Conservation (phyloP, 2,797 vertebrate species). For the Xerus rutilus region DNA sequence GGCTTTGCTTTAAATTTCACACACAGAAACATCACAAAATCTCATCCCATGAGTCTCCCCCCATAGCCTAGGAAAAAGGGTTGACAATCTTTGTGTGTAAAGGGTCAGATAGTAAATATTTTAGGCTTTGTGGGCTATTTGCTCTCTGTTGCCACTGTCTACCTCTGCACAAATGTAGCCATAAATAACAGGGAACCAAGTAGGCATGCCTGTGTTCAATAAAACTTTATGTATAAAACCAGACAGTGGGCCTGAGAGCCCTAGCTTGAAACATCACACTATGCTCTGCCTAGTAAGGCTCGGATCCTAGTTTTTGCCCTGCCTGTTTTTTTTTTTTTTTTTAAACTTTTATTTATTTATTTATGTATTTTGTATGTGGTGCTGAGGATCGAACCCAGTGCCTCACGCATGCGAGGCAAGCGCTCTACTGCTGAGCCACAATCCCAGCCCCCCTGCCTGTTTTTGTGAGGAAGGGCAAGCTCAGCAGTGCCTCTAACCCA, state of each 20-base stretch:
- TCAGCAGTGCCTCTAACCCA: background rate
- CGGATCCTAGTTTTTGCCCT: background rate
- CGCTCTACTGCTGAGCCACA: too few species aligned
- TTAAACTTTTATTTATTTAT: too few species aligned
- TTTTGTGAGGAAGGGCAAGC: background rate
- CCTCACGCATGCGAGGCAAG: too few species aligned
- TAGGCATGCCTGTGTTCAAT: background rate
- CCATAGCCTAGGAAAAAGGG: background rate
- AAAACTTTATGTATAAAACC: conserved; percentile 51
- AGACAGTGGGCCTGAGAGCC: background rate
- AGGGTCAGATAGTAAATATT: background rate
- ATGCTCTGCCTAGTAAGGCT: background rate
- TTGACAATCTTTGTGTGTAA: background rate
- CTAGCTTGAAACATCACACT: background rate
- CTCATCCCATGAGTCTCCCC: background rate
- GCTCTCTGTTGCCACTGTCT: background rate
- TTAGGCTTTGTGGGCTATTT: background rate
- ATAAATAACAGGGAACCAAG: background rate
- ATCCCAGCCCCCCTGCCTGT: too few species aligned
- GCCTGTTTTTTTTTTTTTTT: background rate
- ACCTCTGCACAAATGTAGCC: background rate
- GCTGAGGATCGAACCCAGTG: too few species aligned
- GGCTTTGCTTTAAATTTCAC: conserved; percentile 10
- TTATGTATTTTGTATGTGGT: too few species aligned
- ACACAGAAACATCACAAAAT: background rate